phyloP scores from a whole-genome alignment of 2,888 invertebrate genomes.

The Omphaloscelis lunosa region DNA sequence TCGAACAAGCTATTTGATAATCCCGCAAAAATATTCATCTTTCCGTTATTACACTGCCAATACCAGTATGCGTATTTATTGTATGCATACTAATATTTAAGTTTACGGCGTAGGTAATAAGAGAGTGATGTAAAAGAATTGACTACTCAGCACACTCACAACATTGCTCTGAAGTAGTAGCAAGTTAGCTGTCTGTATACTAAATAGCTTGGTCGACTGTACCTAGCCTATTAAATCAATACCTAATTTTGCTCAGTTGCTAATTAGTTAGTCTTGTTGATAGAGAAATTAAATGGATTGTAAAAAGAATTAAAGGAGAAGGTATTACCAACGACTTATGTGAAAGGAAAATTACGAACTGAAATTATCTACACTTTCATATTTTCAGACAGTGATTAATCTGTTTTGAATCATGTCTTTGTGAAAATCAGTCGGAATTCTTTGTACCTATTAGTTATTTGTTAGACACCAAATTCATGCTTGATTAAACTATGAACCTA shows the following conservation, averaged over 20 bases:
- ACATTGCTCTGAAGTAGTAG: too few relatives aligned
- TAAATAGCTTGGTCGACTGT: too few relatives aligned
- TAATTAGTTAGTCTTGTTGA: background rate
- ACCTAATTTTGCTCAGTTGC: background rate
- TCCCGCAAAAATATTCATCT: too few relatives aligned
- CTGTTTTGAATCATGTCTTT: background rate
- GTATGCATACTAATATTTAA: too few relatives aligned
- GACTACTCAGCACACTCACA: too few relatives aligned
- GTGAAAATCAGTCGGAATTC: background rate
- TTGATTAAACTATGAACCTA: background rate
- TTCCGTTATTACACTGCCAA: too few relatives aligned
- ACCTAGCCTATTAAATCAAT: too few relatives aligned
- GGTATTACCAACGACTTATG: background rate
- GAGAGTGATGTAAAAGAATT: too few relatives aligned
- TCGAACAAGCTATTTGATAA: too few relatives aligned
- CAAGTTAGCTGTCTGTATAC: too few relatives aligned
- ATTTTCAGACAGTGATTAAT: slow-evolving; percentile 1
- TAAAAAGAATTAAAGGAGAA: background rate
- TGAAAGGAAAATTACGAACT: background rate
- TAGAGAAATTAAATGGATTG: background rate
- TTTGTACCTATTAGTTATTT: background rate
- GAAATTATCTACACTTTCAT: background rate
- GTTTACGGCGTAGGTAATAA: too few relatives aligned
- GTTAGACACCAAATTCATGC: background rate
- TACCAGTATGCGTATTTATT: too few relatives aligned